phyloP scores from a whole-genome alignment of 2,113 vertebrate genomes.

The Sakesphorus luctuosus region DNA sequence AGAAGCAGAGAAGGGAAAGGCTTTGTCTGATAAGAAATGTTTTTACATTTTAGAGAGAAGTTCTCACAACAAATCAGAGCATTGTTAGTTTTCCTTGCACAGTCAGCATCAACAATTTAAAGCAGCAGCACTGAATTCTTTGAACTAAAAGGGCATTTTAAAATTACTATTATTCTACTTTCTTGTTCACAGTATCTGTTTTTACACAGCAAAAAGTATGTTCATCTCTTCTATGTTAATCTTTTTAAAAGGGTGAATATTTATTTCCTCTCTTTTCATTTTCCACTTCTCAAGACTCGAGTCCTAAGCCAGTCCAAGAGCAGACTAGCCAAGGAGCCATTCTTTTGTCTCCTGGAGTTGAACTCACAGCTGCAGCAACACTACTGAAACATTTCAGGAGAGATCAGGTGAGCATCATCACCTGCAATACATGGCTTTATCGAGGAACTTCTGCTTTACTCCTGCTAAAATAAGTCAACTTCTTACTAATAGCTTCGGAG shows the following conservation, averaged over 20 bases:
- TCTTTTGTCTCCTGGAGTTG: accelerated
- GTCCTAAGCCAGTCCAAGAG: neutral
- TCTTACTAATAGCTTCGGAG: neutral
- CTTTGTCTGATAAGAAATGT: constrained; percentile 6
- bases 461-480: neutral
- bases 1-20: constrained; percentile 4
- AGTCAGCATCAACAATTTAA: constrained; percentile 19
- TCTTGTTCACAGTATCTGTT: neutral
- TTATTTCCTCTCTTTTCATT: neutral
- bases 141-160: neutral
- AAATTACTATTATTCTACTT: neutral
- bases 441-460: neutral
- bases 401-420: neutral
- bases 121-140: neutral
- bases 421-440: neutral
- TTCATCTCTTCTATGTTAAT: neutral
- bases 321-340: neutral
- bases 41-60: constrained; percentile 24
- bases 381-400: neutral
- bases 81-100: neutral
- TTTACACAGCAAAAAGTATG: neutral
- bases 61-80: constrained; percentile 29
- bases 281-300: neutral
- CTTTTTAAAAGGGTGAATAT: neutral
- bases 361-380: neutral